A percentile compares a stretch with the other conserved stretches of the same genome.
These are phyloP conservation scores for Corythaixoides concolor DNA, from an alignment of 2,113 vertebrate genomes.

Conservation along the genomic window DNA sequence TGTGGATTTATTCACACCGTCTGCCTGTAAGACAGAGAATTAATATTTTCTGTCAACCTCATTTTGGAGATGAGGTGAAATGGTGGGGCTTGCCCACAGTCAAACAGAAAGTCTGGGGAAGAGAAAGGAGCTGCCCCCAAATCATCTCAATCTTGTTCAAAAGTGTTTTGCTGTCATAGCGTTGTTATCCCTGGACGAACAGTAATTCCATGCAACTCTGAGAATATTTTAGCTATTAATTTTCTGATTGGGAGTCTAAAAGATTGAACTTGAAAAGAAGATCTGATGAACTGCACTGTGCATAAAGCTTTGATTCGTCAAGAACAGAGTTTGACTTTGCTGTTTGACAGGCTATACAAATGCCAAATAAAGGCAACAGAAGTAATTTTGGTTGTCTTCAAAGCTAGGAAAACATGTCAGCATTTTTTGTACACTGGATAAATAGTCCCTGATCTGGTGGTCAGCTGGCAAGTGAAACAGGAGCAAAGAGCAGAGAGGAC, in stretches of 20 bases:
- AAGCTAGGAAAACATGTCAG: neutral
- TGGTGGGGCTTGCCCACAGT: slow-evolving; percentile 24
- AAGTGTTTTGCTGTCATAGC: neutral
- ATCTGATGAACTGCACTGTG: neutral
- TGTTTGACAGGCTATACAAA: neutral
- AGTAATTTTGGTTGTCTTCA: neutral
- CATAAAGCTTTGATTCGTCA: neutral
- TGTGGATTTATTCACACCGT: neutral
- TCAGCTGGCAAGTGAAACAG: neutral
- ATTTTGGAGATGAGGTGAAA: neutral
- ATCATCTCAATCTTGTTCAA: neutral
- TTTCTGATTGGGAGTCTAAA: neutral
- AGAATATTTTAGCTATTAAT: neutral
- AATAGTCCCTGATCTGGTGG: neutral
- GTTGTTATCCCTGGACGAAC: rapidly evolving
- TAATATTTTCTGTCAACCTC: neutral
- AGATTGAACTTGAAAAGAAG: neutral
- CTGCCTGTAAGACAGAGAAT: neutral
- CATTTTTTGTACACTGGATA: neutral
- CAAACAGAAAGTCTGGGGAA: slow-evolving; percentile 22
- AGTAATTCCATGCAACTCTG: neutral
- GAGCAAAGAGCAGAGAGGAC: neutral
- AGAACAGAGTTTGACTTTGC: neutral
- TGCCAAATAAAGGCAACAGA: neutral
- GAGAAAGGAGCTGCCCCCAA: neutral